phyloP scores from a whole-genome alignment of 2,888 invertebrate genomes.

The Eugnorisma glareosa region DNA sequence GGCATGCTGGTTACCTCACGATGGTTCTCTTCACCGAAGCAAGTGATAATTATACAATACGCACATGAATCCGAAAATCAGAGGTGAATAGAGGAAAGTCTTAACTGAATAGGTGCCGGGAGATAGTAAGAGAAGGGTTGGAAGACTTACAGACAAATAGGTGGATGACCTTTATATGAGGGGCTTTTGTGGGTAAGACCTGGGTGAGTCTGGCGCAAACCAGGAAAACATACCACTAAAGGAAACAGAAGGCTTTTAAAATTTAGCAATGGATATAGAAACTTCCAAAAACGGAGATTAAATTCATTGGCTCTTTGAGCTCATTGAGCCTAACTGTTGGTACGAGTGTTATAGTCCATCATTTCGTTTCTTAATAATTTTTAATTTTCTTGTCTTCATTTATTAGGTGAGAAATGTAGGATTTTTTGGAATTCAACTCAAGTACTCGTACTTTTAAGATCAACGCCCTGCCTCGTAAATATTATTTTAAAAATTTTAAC shows the following conservation, averaged over 20 bases:
- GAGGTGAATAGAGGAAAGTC: background rate
- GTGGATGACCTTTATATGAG: background rate
- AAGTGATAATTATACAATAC: too few relatives aligned
- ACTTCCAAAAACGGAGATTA: background rate
- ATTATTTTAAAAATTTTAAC: conserved; percentile 9
- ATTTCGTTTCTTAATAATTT: background rate
- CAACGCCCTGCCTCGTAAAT: background rate
- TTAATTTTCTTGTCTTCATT: background rate
- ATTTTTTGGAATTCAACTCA: background rate
- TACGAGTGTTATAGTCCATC: background rate
- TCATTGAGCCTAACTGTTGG: background rate
- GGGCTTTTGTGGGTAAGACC: background rate
- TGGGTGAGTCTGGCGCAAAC: too few relatives aligned
- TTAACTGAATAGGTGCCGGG: background rate
- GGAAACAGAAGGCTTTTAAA: background rate
- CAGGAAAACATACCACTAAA: background rate
- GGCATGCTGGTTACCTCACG: too few relatives aligned
- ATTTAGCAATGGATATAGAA: background rate
- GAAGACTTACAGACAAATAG: background rate
- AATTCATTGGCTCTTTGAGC: background rate
- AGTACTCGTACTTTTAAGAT: background rate
- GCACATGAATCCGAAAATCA: too few relatives aligned
- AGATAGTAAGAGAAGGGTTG: background rate
- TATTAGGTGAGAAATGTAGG: background rate
- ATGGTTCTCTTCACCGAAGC: too few relatives aligned